Evolutionary conservation across 2,888 invertebrate genomes (phyloP).

Genomic region (Phymatocera aterrima): DNA sequence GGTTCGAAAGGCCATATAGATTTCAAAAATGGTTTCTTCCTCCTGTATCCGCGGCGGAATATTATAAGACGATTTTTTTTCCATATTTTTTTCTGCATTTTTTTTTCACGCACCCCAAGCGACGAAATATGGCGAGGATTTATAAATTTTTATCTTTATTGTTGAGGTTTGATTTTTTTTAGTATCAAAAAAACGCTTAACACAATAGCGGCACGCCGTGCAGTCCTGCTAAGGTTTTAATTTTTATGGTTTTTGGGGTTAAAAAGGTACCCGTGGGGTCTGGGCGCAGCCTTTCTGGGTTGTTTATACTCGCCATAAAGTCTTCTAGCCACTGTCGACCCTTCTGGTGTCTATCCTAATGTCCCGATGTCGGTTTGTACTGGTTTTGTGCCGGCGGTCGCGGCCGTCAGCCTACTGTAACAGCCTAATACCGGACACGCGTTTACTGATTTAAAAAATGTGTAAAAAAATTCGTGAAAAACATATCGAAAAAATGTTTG

Average conservation of each 20-base stretch:
- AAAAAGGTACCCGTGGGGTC: conserved; percentile 55
- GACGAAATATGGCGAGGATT: conserved; percentile 21
- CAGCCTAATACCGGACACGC: conserved; percentile 49
- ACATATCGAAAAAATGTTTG: conserved; percentile 29
- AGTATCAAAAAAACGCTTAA: conserved; percentile 52
- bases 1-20: conserved; percentile 42
- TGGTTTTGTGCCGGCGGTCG: conserved; percentile 25
- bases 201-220: conserved; percentile 59
- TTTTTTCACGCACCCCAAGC: not conserved
- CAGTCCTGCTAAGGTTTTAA: conserved; percentile 60
- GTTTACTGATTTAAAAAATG: conserved; percentile 46
- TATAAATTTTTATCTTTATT: conserved; percentile 49
- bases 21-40: conserved; percentile 32
- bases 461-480: conserved; percentile 7
- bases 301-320: conserved; percentile 46
- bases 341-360: conserved; percentile 48
- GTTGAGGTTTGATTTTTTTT: conserved; percentile 62
- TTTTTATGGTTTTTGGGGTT: conserved; percentile 66
- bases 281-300: conserved; percentile 33
- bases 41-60: conserved; percentile 12
- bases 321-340: conserved; percentile 45
- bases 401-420: not conserved
- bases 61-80: conserved; percentile 34
- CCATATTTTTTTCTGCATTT: conserved; percentile 7
- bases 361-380: conserved; percentile 40